Evolutionary conservation across 2,797 vertebrate species (phyloP), one percentile per base, ranked within the genome.

Genomic region (Acrossocheilus fasciatus): DNA sequence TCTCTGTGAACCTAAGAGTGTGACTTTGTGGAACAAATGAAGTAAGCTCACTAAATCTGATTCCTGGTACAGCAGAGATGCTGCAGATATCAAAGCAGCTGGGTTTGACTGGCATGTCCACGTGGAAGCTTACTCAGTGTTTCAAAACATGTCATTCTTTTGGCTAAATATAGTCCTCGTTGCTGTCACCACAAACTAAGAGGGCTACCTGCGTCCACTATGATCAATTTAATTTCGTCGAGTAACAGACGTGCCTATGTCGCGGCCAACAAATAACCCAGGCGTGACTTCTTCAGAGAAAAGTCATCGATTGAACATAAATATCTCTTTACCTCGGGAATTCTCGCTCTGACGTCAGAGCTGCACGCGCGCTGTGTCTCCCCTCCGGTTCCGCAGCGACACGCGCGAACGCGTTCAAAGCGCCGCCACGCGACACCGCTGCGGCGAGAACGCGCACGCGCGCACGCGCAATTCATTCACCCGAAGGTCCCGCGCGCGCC

Each of bases 381-480:
- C 85, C 81, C 81, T 80, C 84, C 41, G 50, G 66, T 82, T 74
- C 64, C 68, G 59, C 64, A 74, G 76, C 75, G 83, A 76, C 89
- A 89, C 84, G 86, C 89, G 89, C 90, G 87, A 77, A 68, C 87
- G 83, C 86, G 75, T 89, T 86, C 85, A 64, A 85, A 90, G 89
- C 79, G 77, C 87, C 89, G 89, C 91, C 91, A 90, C 90, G 92
- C 90, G 87, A 90, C 88, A 88, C 64, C 68, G 59, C 64, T 70
- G 76, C 75, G 43, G 39, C 69, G 54, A 50, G 54, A 9, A n/a
- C 54, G 20, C 89, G 88, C 41, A 88, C 45, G 82, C 91, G 89
- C 92, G 91, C 92, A 59, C 87, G 82, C 85, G 39, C 81, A 87
- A 91, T 92, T 93, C 92, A 93, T 93, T 93, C 92, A 93, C 86